Conservation (phyloP, 2,888 invertebrate species). For the Atethmia centrago region DNA sequence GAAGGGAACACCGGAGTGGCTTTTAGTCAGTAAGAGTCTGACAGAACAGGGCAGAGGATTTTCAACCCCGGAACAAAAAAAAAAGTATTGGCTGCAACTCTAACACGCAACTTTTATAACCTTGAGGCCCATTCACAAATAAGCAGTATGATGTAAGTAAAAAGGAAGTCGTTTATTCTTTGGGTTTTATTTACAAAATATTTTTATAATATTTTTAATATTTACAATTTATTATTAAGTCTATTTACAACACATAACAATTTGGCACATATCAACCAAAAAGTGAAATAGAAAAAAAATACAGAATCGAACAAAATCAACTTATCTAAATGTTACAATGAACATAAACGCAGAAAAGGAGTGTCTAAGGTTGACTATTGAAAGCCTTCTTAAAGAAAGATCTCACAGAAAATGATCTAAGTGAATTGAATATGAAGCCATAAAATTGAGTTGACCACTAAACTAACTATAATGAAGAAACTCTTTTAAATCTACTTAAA, state of each 20-base stretch:
- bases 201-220: neutral
- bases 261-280: neutral
- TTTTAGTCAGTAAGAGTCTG: too few relatives aligned
- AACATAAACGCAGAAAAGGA: neutral
- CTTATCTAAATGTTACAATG: neutral
- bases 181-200: slow-evolving; percentile 40
- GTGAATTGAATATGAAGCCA: too few relatives aligned
- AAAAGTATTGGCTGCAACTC: too few relatives aligned
- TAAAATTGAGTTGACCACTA: neutral
- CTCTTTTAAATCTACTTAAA: slow-evolving; percentile 40
- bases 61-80: too few relatives aligned
- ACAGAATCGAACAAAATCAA: slow-evolving; percentile 1
- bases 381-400: neutral
- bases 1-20: too few relatives aligned
- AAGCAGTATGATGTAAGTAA: neutral
- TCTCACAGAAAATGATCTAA: neutral
- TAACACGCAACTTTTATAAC: too few relatives aligned
- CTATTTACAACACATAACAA: slow-evolving; percentile 19
- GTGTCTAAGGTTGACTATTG: neutral
- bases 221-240: slow-evolving; percentile 23
- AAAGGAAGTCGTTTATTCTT: neutral
- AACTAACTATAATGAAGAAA: neutral
- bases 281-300: neutral
- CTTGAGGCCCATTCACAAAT: too few relatives aligned
- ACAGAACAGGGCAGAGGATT: too few relatives aligned